These are phyloP conservation scores for Apus apus DNA, from an alignment of 2,113 vertebrate species.

Conservation along the genomic window DNA sequence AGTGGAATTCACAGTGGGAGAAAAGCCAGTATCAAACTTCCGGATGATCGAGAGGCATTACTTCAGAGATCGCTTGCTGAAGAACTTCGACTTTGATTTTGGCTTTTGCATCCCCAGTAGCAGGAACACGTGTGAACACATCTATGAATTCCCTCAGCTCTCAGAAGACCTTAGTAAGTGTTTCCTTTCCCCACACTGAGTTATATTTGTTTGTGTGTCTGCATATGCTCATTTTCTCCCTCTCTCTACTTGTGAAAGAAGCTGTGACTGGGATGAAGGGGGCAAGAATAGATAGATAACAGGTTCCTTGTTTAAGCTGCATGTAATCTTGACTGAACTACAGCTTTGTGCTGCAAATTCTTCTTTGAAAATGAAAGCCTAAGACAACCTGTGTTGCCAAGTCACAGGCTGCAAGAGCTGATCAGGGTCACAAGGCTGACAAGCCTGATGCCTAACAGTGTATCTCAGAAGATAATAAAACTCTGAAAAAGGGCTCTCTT, in stretches of 20 bases:
- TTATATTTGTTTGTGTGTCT: not conserved
- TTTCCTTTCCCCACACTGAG: not conserved
- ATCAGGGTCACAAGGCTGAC: not conserved
- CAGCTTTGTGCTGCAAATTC: not conserved
- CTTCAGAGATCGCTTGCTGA: slow-evolving; percentile 93
- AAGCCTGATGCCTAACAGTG: accelerated
- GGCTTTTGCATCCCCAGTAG: slow-evolving; percentile 99
- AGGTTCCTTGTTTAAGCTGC: not conserved
- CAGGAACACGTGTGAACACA: slow-evolving; percentile 97
- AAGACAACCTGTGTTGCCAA: not conserved
- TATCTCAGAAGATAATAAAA: not conserved
- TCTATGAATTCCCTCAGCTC: slow-evolving; percentile 98
- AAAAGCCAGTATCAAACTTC: slow-evolving; percentile 92
- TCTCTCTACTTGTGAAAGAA: not conserved
- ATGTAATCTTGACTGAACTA: not conserved
- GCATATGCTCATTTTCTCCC: not conserved
- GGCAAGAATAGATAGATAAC: not conserved
- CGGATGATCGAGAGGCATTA: slow-evolving; percentile 99
- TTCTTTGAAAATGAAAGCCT: not conserved
- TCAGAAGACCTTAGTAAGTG: slow-evolving; percentile 95
- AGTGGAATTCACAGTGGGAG: slow-evolving; percentile 97
- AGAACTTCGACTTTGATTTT: slow-evolving; percentile 98
- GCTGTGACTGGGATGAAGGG: not conserved
- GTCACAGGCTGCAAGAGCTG: not conserved
- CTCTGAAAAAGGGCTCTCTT: not conserved